These are phyloP conservation scores for Myotis brandtii DNA, from an alignment of 2,113 vertebrate species.

Conservation along the genomic window DNA sequence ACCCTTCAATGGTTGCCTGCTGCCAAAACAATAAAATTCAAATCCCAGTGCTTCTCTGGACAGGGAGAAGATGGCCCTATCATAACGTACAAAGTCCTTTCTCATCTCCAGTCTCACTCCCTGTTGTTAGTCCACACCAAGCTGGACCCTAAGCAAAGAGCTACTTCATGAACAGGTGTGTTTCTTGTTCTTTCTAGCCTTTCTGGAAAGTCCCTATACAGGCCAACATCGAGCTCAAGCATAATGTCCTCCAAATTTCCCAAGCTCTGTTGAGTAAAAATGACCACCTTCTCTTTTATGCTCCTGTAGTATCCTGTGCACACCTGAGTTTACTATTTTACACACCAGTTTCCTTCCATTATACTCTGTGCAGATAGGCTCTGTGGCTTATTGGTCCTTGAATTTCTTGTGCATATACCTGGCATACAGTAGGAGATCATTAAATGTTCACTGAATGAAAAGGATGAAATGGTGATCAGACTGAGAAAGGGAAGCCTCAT, in stretches of 20 bases:
- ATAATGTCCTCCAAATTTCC: neutral
- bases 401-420: neutral
- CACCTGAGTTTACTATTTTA: neutral
- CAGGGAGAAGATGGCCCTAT: neutral
- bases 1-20: neutral
- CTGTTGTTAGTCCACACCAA: neutral
- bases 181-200: neutral
- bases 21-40: neutral
- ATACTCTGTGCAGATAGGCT: neutral
- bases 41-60: neutral
- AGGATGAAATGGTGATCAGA: neutral
- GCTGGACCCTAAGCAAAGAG: neutral
- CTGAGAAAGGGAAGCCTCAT: neutral
- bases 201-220: neutral
- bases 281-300: neutral
- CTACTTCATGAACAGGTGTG: neutral
- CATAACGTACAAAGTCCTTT: neutral
- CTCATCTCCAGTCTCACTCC: neutral
- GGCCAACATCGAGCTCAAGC: neutral
- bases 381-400: neutral
- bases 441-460: neutral
- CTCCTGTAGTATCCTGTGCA: neutral
- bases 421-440: neutral
- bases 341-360: neutral
- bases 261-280: neutral